Conservation (phyloP, 2,797 vertebrate genomes). For the Platyrinchus mystaceus region DNA sequence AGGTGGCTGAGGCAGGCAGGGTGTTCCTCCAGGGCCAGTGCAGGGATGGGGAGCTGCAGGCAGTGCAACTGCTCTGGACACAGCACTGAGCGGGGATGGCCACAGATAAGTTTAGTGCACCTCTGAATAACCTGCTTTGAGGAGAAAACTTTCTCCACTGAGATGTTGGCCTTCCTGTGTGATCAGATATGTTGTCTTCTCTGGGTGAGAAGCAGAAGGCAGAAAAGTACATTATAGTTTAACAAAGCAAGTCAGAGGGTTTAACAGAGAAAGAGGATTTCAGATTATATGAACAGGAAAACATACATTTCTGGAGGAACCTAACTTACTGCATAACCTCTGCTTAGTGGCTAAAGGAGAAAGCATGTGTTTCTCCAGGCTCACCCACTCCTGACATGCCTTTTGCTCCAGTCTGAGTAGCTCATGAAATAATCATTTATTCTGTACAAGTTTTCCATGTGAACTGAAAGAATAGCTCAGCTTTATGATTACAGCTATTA, state of each 20-base stretch:
- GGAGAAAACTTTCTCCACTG: not conserved
- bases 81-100: rapidly evolving
- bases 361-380: not conserved
- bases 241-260: not conserved
- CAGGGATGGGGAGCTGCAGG: not conserved
- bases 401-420: not conserved
- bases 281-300: not conserved
- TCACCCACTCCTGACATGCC: not conserved
- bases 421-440: not conserved
- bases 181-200: not conserved
- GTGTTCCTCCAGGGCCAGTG: no score
- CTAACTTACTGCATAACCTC: not conserved
- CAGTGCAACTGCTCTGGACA: rapidly evolving
- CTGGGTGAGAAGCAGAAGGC: not conserved
- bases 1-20: not conserved
- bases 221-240: not conserved
- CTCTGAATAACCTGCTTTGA: not conserved
- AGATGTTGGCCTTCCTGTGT: not conserved
- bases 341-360: not conserved
- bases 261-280: not conserved
- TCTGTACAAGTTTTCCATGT: not conserved
- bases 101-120: not conserved
- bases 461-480: not conserved
- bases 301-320: not conserved
- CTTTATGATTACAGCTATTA: not conserved